Evolutionary conservation across 2,888 invertebrate genomes (phyloP), one percentile per base, ranked within the genome.

Genomic region (Volucella inanis): DNA sequence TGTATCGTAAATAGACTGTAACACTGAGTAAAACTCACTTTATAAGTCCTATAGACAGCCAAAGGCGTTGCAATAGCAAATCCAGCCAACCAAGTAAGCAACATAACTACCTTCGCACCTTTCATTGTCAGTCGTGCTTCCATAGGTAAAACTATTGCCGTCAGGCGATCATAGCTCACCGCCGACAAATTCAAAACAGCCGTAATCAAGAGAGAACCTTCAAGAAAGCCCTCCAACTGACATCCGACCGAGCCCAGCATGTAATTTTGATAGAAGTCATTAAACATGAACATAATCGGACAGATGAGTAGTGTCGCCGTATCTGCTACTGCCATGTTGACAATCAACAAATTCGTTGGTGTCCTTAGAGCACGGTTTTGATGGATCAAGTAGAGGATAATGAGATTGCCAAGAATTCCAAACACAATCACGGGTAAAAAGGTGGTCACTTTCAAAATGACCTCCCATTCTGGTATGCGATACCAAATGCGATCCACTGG

Each of bases 101-200:
- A 89, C 81, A 97, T 94, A 8, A 96, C 93, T 82, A 94, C 93
- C 41, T 94, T 94, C 0, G 96, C 95, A 3, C 93, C 94, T 49
- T 93, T 93, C 64, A 94, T 93, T 0, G 94, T 95, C 62, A 97
- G 91, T 86, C 95, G 94, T 0, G 95, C 95, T 87, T 96, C 95
- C 88, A 94, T 93, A 0, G 96, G 95, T 75, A 96, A 91, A 0
- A 95, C 95, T 50, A 97, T 96, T 8, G 96, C 96, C 3, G 96
- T 96, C 31, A 97, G 92, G 18, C 97, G 94, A 90, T 97, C 97
- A 89, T 96, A 97, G 64, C 96, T 96, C 0, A 97, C 95, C 22
- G 95, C 94, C 45, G 96, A 94, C 77, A 97, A 93, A 76, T 96
- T 97, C 81, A 96, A 94, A 0, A 97, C 96, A 57, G 96, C 95